Evolutionary conservation across 2,888 invertebrate genomes (phyloP).

Genomic region (Limnephilus rhombicus): DNA sequence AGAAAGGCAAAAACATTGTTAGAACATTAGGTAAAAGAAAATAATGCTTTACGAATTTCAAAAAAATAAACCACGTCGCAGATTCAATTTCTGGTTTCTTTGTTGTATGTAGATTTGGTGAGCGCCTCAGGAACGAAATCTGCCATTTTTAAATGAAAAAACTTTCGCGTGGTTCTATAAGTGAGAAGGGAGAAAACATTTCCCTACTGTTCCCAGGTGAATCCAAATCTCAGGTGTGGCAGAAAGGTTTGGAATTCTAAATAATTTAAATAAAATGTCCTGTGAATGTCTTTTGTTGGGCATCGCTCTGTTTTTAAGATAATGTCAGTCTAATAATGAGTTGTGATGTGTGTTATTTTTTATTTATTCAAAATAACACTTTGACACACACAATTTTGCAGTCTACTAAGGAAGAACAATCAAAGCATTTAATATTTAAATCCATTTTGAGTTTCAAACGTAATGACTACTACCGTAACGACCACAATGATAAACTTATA

Average conservation of each 20-base stretch:
- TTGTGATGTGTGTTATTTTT: neutral
- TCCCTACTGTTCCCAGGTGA: neutral
- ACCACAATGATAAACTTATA: too few relatives aligned
- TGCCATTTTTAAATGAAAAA: slow-evolving; percentile 1
- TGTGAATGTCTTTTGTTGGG: neutral
- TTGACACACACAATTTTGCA: neutral
- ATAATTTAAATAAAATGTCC: neutral
- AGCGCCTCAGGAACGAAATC: neutral
- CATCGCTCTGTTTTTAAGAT: neutral
- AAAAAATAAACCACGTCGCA: neutral
- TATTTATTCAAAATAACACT: neutral
- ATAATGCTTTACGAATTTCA: neutral
- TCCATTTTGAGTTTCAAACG: too few relatives aligned
- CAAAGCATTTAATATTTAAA: too few relatives aligned
- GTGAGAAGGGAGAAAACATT: neutral
- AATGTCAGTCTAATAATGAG: neutral
- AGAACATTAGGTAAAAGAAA: neutral
- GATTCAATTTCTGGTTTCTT: neutral
- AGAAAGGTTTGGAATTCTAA: neutral
- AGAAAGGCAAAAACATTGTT: neutral
- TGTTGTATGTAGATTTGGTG: neutral
- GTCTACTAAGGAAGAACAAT: too few relatives aligned
- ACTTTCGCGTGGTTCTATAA: neutral
- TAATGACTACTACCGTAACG: too few relatives aligned
- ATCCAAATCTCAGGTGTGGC: neutral